Percentiles rank a stretch among this genome's conserved stretches.
These are phyloP conservation scores for Peromyscus californicus DNA, from an alignment of 2,113 vertebrate genomes.

Conservation along the genomic window DNA sequence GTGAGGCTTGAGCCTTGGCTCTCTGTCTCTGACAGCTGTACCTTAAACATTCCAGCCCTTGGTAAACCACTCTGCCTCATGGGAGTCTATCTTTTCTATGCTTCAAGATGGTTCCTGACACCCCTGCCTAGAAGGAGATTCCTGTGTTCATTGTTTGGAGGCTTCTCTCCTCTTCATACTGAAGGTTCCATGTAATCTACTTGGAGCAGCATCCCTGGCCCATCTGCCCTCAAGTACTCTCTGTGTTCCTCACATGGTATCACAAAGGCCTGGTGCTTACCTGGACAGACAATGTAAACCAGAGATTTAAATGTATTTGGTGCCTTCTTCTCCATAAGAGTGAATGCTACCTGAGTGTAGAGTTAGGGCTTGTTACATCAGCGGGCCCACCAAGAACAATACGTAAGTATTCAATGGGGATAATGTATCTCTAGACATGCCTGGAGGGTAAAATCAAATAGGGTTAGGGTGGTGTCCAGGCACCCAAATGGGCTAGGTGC, in stretches of 20 bases:
- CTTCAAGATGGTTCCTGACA: not conserved
- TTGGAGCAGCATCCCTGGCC: rapidly evolving
- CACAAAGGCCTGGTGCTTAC: rapidly evolving
- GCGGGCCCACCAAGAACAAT: no score
- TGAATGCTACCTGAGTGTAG: no score
- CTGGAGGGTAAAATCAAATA: not conserved
- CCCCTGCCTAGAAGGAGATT: not conserved
- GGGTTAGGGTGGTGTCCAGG: no score
- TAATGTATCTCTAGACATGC: not conserved
- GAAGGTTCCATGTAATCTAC: no score
- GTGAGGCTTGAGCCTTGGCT: no score
- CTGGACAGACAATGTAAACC: rapidly evolving
- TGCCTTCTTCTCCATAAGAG: no score
- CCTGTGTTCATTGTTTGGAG: rapidly evolving
- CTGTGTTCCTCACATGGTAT: not conserved
- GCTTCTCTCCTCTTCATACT: not conserved
- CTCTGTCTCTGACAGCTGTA: not conserved
- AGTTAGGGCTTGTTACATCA: not conserved
- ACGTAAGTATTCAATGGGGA: not conserved
- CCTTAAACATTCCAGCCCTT: no score
- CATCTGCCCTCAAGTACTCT: rapidly evolving
- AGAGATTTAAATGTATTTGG: not conserved
- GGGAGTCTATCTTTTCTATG: not conserved
- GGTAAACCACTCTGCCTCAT: not conserved
- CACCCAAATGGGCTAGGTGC: rapidly evolving